Evolutionary conservation across 1,140 invertebrate genomes (phyloP).

Genomic region (Drosophila grimshawi): DNA sequence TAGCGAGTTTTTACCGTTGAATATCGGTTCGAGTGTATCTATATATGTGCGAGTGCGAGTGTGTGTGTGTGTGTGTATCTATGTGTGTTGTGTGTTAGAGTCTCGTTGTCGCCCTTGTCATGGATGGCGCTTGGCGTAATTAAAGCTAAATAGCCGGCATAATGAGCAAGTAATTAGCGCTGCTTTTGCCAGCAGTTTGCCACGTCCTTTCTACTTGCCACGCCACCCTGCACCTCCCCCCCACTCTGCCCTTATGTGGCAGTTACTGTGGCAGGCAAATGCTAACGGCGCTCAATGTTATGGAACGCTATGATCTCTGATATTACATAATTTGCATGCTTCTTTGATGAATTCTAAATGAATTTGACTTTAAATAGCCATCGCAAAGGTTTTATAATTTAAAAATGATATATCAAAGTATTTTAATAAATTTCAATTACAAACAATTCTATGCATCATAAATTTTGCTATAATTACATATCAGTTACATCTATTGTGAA

Average conservation of each 20-base stretch:
- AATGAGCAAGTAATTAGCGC: constrained; percentile 83
- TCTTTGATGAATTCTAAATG: neutral
- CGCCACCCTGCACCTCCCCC: constrained; percentile 1
- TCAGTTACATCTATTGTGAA: neutral
- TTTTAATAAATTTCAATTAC: too few species aligned
- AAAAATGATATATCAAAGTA: too few species aligned
- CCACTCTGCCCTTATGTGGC: constrained; percentile 26
- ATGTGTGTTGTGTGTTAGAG: constrained; percentile 21
- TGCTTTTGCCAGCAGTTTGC: constrained; percentile 68
- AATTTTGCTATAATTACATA: neutral
- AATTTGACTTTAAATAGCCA: neutral
- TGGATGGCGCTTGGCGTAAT: constrained; percentile 76
- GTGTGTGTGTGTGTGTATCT: constrained; percentile 2
- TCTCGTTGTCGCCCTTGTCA: constrained; percentile 62
- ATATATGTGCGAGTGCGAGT: neutral
- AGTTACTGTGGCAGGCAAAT: neutral
- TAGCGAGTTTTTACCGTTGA: constrained; percentile 62
- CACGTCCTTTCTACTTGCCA: constrained; percentile 20
- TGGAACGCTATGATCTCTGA: neutral
- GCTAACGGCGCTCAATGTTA: neutral
- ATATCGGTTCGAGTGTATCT: constrained; percentile 50
- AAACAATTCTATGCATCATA: too few species aligned
- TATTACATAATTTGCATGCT: constrained; percentile 30
- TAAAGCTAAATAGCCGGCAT: constrained; percentile 84
- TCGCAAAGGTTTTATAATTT: neutral